These are phyloP conservation scores for Oryzias javanicus DNA, from an alignment of 2,113 vertebrate genomes.

Conservation along the genomic window DNA sequence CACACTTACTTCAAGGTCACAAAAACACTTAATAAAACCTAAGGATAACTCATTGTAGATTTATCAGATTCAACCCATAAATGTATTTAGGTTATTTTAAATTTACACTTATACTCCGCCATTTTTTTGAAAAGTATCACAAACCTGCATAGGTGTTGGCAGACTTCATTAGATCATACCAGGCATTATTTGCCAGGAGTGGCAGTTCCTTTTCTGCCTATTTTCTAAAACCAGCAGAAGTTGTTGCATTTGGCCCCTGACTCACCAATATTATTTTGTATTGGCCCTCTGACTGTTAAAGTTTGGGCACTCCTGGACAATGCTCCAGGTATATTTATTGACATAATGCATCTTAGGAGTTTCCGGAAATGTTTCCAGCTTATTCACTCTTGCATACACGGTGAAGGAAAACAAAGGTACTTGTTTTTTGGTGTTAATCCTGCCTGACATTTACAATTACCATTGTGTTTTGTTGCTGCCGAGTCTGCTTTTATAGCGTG, in stretches of 20 bases:
- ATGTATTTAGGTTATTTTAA: no score
- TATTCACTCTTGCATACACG: constrained; percentile 29
- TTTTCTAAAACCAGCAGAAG: neutral
- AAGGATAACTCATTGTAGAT: no score
- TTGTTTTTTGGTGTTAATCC: constrained; percentile 77
- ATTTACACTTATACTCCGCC: no score
- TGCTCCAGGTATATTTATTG: constrained; percentile 17
- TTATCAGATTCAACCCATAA: no score
- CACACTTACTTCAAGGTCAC: no score
- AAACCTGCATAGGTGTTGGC: no score
- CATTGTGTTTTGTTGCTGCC: constrained; percentile 74
- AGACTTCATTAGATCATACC: no score
- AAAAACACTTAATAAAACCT: no score
- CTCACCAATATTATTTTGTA: neutral
- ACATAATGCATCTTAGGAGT: constrained; percentile 16
- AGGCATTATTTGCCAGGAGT: neutral
- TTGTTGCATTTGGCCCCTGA: neutral
- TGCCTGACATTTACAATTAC: constrained; percentile 82
- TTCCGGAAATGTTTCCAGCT: constrained; percentile 36
- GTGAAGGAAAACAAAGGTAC: constrained; percentile 63
- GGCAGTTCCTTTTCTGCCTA: neutral
- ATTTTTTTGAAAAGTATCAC: no score
- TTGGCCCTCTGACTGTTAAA: neutral
- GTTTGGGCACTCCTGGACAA: constrained; percentile 11
- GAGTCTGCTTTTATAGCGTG: constrained; percentile 73